A percentile compares a stretch with the other conserved stretches of the same genome.
These are phyloP conservation scores for Druon quercuslanigerum DNA, from an alignment of 1,140 invertebrate species.

Conservation along the genomic window DNA sequence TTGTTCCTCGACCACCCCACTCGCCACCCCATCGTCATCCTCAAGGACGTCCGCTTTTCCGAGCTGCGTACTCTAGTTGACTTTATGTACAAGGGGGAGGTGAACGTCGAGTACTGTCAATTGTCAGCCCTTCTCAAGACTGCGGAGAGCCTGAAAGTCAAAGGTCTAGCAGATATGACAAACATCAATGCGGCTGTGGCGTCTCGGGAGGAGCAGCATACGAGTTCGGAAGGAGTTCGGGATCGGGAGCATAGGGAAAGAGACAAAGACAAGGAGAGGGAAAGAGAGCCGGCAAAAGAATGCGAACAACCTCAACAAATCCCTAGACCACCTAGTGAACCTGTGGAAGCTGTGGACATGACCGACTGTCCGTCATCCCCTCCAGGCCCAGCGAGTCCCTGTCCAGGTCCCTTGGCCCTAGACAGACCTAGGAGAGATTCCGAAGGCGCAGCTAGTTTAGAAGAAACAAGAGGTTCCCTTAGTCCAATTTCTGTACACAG, in stretches of 20 bases:
- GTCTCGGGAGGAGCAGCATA: constrained; percentile 64
- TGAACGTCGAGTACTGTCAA: constrained; percentile 95
- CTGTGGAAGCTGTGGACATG: constrained; percentile 63
- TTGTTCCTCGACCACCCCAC: constrained; percentile 92
- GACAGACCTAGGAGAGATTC: constrained; percentile 71
- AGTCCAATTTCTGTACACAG: constrained; percentile 75
- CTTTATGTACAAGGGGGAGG: constrained; percentile 98
- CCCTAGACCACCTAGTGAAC: constrained; percentile 59
- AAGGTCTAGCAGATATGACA: constrained; percentile 94
- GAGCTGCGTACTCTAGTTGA: constrained; percentile 93
- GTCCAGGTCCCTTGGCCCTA: constrained; percentile 69
- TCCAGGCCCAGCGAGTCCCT: constrained; percentile 69
- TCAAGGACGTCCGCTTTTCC: constrained; percentile 93
- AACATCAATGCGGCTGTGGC: constrained; percentile 79
- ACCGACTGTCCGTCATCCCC: constrained; percentile 63
- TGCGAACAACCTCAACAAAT: constrained; percentile 45
- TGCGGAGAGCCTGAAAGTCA: constrained; percentile 93
- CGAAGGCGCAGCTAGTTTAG: constrained; percentile 69
- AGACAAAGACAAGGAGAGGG: constrained; percentile 53
- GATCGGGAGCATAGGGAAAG: constrained; percentile 42
- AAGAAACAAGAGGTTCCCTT: constrained; percentile 72
- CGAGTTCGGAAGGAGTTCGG: constrained; percentile 35
- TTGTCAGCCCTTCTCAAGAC: constrained; percentile 93
- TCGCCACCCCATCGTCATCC: constrained; percentile 93
- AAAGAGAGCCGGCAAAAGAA: constrained; percentile 54